These are phyloP conservation scores for Sminthurides aquaticus DNA, from an alignment of 2,888 invertebrate species.

Conservation along the genomic window DNA sequence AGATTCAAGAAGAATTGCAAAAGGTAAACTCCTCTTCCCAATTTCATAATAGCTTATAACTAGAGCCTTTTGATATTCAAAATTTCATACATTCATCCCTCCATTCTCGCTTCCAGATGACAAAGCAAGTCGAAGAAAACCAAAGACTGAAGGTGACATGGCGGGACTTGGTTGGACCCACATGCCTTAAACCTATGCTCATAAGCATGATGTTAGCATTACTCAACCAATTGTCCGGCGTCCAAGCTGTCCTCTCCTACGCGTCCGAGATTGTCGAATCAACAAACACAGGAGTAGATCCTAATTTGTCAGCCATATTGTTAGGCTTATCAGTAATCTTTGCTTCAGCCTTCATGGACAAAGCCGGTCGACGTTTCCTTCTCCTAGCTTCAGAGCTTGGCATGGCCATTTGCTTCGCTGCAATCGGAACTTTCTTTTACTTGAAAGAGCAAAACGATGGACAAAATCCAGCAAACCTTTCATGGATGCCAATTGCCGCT, in stretches of 20 bases:
- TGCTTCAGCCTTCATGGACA: conserved; percentile 62
- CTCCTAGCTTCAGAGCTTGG: conserved; percentile 66
- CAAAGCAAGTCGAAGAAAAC: conserved; percentile 52
- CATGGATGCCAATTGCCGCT: conserved; percentile 63
- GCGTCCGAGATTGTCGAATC: conserved; percentile 56
- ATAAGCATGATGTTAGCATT: conserved; percentile 57
- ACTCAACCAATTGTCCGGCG: conserved; percentile 57
- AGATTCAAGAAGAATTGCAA: conserved; percentile 55
- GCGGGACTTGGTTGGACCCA: conserved; percentile 51
- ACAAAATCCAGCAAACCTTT: conserved; percentile 21
- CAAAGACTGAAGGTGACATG: conserved; percentile 49
- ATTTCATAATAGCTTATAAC: neutral
- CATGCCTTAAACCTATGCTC: conserved; percentile 55
- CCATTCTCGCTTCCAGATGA: conserved; percentile 13
- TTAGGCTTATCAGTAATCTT: conserved; percentile 44
- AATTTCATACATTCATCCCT: too few relatives aligned
- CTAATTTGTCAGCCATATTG: conserved; percentile 13
- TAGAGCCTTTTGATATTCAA: too few relatives aligned
- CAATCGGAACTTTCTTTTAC: conserved; percentile 67
- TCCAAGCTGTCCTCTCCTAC: conserved; percentile 56
- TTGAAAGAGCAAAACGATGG: conserved; percentile 45
- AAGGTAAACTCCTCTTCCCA: conserved; percentile 47
- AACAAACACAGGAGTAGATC: conserved; percentile 8
- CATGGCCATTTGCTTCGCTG: conserved; percentile 62
- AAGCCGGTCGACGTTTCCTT: conserved; percentile 68